Percentiles rank a stretch among this genome's conserved stretches.
phyloP scores from a whole-genome alignment of 2,797 vertebrate genomes.

The Ciconia nigra region DNA sequence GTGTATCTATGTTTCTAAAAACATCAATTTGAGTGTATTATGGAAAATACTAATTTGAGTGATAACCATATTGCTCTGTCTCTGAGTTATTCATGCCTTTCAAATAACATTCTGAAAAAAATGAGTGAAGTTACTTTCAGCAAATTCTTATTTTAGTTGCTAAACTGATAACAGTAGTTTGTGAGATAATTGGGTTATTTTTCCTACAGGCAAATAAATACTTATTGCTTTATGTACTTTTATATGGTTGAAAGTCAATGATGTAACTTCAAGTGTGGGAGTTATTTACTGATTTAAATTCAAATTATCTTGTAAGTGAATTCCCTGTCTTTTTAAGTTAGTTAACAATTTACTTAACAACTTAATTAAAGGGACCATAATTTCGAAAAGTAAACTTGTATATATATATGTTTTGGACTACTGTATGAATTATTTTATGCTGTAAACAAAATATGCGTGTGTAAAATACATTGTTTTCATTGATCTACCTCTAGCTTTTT shows the following conservation, averaged over 20 bases:
- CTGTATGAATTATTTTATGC: neutral
- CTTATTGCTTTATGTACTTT: neutral
- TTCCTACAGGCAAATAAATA: neutral
- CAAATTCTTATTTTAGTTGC: slow-evolving; percentile 19
- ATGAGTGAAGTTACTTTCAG: neutral
- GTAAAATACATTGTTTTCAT: neutral
- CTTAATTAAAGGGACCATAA: neutral
- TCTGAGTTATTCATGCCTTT: neutral
- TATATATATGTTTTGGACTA: neutral
- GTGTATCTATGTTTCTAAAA: neutral
- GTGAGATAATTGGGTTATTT: slow-evolving; percentile 7
- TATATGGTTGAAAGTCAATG: neutral
- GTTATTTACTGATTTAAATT: neutral
- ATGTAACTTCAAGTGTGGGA: neutral
- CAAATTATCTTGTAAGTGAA: neutral
- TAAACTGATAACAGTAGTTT: slow-evolving; percentile 10
- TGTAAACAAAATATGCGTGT: neutral
- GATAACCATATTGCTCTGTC: neutral
- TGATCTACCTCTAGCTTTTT: neutral
- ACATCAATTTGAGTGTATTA: neutral
- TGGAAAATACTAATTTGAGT: neutral
- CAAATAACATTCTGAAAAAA: slow-evolving; percentile 17
- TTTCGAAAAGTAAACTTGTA: neutral
- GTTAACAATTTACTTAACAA: neutral
- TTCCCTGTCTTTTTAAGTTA: neutral